These are phyloP conservation scores for Zoanthus gigantus DNA, from an alignment of 92 coral and sea anemone species.

Conservation along the genomic window DNA sequence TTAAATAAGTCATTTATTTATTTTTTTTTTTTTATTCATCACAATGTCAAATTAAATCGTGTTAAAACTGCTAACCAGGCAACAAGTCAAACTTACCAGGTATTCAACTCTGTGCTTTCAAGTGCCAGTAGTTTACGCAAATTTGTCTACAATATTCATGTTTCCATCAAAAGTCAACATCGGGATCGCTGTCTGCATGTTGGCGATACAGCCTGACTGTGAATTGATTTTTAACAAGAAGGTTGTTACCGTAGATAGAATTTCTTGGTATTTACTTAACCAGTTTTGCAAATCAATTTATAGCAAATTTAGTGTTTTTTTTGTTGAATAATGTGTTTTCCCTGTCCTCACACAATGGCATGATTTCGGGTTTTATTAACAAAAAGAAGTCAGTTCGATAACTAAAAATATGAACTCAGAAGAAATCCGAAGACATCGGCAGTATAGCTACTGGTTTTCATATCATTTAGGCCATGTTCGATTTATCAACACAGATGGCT, in stretches of 20 bases:
- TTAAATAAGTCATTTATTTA: no score
- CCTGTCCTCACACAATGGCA: not conserved
- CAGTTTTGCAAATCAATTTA: no score
- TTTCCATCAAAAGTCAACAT: not conserved
- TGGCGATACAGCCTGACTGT: no score
- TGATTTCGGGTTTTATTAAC: not conserved
- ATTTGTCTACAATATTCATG: not conserved
- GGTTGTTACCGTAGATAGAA: no score
- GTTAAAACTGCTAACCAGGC: conserved; percentile 27
- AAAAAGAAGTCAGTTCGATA: not conserved
- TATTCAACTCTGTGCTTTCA: conserved; percentile 1
- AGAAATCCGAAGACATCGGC: conserved; percentile 53
- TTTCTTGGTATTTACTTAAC: no score
- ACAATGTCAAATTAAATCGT: conserved; percentile 20
- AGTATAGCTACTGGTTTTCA: conserved; percentile 87
- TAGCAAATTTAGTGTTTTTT: not conserved
- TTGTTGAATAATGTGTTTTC: not conserved
- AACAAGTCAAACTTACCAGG: conserved; percentile 1
- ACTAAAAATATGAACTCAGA: conserved; percentile 10
- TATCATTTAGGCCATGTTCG: conserved; percentile 91
- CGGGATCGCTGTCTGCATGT: no score
- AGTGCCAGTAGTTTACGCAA: not conserved
- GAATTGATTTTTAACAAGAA: no score
- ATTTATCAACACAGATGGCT: conserved; percentile 55
- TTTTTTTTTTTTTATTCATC: not conserved